Base-by-base conservation (phyloP, 2,888 invertebrate species). In the Agrochola macilenta region DNA sequence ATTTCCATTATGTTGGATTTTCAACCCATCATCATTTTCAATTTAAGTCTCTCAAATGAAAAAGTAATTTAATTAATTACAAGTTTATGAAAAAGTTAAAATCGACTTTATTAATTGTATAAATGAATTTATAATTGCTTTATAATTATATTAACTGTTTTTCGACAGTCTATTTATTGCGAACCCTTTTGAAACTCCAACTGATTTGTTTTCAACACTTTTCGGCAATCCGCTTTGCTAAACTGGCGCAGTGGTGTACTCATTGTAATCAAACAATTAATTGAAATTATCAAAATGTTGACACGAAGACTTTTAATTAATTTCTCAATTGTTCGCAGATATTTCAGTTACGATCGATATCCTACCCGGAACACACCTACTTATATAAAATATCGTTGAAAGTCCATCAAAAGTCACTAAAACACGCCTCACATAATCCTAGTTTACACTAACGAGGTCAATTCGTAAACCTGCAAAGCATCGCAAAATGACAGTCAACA, bases 111-210 rank as follows among this genome's bases (percentile, higher is more conserved):
- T 61, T 72, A 57, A 78, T 70, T 69, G 46, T 69, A n/a, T 58
- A 57, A 82, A 78, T 49, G 35, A 78, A 60, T 74, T 82, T 72
- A 66, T 77, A 61, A 77, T 77, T 61, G 72, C 72, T 81, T 81
- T 69, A 11, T 77, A 73, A 82, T 81, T 65, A 61, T 14, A 52
- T 66, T 66, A 73, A 77, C 66, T 35, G 69, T 52, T 70, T 43
- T 73, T 23, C 20, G 69, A 72, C 60, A 58, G 17, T 65, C 30
- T 39, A 64, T 26, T 69, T 30, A 64, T 35, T 73, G 8, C 35
- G 12, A 74, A 80, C 64, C 20, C 39, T 65, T 80, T 75, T 54
- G n/a, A 66, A 64, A 81, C 60, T 70, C 35, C 11, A 66, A 54
- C 46, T 68, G 49, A 74, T 63, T 79, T 68, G 63, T 68, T 79